Percentiles rank a stretch among this genome's conserved stretches.
Conservation (phyloP, 2,888 invertebrate genomes). For the Trichopoda pennipes region DNA sequence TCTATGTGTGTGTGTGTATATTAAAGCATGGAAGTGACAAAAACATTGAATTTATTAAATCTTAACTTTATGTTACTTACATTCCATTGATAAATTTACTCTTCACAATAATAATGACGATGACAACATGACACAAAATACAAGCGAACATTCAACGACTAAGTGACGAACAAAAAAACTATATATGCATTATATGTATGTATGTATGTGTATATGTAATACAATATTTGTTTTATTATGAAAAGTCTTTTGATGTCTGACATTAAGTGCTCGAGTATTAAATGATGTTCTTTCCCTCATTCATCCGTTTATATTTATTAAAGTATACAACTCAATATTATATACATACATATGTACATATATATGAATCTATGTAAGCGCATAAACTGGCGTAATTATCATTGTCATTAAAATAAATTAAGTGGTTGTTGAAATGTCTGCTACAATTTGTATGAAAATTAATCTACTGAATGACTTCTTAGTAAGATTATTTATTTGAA, state of each 20-base stretch:
- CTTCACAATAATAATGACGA: conserved; percentile 8
- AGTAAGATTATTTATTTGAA: not conserved
- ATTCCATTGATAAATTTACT: conserved; percentile 49
- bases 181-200: too few species aligned
- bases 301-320: conserved; percentile 23
- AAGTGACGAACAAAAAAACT: not conserved
- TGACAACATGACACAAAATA: not conserved
- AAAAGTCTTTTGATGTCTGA: conserved; percentile 45
- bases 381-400: conserved; percentile 63
- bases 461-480: conserved; percentile 29
- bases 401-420: conserved; percentile 66
- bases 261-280: conserved; percentile 36
- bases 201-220: too few species aligned
- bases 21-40: too few species aligned
- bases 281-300: conserved; percentile 12
- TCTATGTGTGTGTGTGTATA: too few species aligned
- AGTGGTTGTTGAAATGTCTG: conserved; percentile 63
- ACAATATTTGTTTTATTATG: not conserved
- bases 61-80: conserved; percentile 54
- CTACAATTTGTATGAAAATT: conserved; percentile 51
- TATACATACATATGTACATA: too few species aligned
- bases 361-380: not conserved
- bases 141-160: not conserved
- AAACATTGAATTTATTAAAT: conserved; percentile 38
- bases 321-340: not conserved